A percentile compares a stretch with the other conserved stretches of the same genome.
Evolutionary conservation across 2,797 vertebrate species (phyloP).

Genomic region (Orestias chungarensis): DNA sequence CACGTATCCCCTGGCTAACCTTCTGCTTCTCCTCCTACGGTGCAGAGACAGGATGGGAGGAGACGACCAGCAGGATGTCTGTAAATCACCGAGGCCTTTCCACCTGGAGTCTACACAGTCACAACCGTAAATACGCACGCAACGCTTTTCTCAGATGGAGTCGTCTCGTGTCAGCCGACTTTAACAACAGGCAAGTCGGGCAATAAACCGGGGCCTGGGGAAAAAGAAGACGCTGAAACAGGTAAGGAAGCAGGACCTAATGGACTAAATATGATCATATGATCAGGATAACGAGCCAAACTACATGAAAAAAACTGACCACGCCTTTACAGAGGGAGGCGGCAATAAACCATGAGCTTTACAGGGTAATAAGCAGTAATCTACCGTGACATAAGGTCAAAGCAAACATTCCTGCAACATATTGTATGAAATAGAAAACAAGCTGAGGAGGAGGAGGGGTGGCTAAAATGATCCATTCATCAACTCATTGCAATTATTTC

Average conservation of each 20-base stretch:
- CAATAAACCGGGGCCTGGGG: not conserved
- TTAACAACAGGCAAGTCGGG: constrained; percentile 3
- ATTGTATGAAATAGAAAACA: no score
- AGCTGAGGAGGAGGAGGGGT: no score
- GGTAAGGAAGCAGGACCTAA: not conserved
- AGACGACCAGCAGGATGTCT: constrained; percentile 35
- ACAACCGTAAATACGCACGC: constrained; percentile 12
- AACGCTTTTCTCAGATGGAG: constrained; percentile 6
- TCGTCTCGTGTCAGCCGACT: constrained; percentile 12
- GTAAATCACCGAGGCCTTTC: constrained; percentile 36
- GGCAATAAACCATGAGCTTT: no score
- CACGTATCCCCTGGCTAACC: constrained; percentile 32
- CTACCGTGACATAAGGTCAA: no score
- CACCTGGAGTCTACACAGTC: constrained; percentile 9
- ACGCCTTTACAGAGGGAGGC: no score
- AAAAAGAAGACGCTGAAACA: not conserved
- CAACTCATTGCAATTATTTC: no score
- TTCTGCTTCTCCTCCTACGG: constrained; percentile 8
- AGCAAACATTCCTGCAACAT: no score
- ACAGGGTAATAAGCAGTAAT: no score
- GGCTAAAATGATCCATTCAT: no score
- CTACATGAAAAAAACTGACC: no score
- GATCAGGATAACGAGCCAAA: no score
- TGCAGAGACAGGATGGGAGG: constrained; percentile 22
- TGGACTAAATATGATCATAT: no score